These are phyloP conservation scores for Terebella lapidaria DNA, from an alignment of 2,888 invertebrate species.

Conservation along the genomic window DNA sequence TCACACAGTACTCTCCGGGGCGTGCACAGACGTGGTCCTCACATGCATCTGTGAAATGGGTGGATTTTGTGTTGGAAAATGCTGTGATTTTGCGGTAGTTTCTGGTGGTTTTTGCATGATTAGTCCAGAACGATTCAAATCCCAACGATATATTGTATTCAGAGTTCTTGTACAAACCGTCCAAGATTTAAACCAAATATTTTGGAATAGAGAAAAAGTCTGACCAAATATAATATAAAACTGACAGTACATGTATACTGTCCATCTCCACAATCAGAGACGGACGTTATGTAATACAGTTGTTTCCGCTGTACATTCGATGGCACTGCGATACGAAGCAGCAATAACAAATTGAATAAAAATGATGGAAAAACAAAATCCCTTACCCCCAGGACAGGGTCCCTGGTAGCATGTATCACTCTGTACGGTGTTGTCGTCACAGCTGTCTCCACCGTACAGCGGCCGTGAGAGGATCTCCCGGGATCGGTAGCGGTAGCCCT, in stretches of 20 bases:
- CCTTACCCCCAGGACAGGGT: not conserved
- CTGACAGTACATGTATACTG: too few relatives aligned
- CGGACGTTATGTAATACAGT: too few relatives aligned
- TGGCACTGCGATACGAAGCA: not conserved
- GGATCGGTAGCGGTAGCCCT: not conserved
- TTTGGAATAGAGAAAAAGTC: too few relatives aligned
- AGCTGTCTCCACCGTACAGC: not conserved
- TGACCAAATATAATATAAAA: too few relatives aligned
- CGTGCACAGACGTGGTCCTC: not conserved
- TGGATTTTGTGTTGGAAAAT: not conserved
- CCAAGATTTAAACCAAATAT: too few relatives aligned
- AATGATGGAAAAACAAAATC: not conserved
- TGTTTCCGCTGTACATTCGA: not conserved
- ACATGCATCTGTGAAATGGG: not conserved
- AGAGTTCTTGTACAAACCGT: not conserved
- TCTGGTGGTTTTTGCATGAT: too few relatives aligned
- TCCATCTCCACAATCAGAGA: too few relatives aligned
- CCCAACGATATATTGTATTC: not conserved
- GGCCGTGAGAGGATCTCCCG: not conserved
- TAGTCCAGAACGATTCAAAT: too few relatives aligned
- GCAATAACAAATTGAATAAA: not conserved
- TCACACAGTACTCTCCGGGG: not conserved
- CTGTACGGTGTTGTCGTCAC: not conserved
- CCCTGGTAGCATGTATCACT: not conserved
- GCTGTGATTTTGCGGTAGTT: not conserved